Conservation (phyloP, 1,140 invertebrate species). For the Diabrotica undecimpunctata region DNA sequence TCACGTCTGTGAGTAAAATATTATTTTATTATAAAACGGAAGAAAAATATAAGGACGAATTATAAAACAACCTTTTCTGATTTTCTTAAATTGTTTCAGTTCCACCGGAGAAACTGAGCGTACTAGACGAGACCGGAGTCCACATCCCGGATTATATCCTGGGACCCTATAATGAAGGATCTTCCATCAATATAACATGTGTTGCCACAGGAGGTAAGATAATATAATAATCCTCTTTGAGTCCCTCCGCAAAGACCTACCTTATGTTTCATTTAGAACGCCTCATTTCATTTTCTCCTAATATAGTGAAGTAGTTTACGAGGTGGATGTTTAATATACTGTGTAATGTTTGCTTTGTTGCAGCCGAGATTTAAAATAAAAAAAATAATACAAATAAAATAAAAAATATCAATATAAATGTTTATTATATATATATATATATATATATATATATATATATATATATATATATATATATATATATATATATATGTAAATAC, state of each 20-base stretch:
- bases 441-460: too few relatives aligned
- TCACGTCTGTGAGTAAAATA: background rate
- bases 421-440: too few relatives aligned
- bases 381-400: too few relatives aligned
- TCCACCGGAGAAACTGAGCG: conserved; percentile 71
- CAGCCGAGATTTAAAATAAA: too few relatives aligned
- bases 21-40: background rate
- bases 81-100: conserved; percentile 54
- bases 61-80: background rate
- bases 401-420: too few relatives aligned
- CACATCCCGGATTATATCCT: conserved; percentile 69
- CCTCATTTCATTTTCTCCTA: background rate
- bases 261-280: conserved; percentile 1
- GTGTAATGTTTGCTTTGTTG: too few relatives aligned
- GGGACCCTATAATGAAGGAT: conserved; percentile 78
- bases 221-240: conserved; percentile 25
- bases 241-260: conserved; percentile 10
- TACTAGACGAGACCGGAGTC: conserved; percentile 68
- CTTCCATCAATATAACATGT: conserved; percentile 75
- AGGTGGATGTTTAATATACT: too few relatives aligned
- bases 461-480: too few relatives aligned
- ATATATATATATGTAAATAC: too few relatives aligned
- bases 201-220: conserved; percentile 75
- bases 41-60: background rate
- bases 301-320: background rate